These are phyloP conservation scores for Conus ventricosus DNA, from an alignment of 1,140 invertebrate species.

Conservation along the genomic window DNA sequence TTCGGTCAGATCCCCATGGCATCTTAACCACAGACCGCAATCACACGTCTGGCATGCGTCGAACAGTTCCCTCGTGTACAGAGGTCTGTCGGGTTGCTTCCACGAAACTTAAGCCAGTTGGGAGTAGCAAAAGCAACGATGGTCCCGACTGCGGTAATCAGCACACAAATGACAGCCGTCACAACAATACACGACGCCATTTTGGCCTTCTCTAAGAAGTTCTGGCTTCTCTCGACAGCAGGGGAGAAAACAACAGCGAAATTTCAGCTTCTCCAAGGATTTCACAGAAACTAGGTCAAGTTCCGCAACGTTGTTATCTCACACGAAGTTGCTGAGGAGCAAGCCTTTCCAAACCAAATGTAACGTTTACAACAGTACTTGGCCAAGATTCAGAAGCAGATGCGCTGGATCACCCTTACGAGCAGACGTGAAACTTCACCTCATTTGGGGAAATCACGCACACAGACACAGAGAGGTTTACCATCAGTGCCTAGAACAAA, in stretches of 20 bases:
- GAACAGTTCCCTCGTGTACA: background rate
- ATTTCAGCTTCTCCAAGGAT: background rate
- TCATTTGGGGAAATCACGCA: background rate
- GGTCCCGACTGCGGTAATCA: conserved; percentile 66
- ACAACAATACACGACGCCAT: conserved; percentile 68
- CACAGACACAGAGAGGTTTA: background rate
- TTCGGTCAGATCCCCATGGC: conserved; percentile 43
- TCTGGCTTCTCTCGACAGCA: background rate
- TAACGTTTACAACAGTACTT: background rate
- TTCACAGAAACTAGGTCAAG: background rate
- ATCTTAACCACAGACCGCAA: conserved; percentile 67
- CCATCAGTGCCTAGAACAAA: background rate
- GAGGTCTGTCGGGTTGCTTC: conserved; percentile 10
- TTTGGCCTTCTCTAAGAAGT: background rate
- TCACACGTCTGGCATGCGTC: conserved; percentile 59
- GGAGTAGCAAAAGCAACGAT: conserved; percentile 70
- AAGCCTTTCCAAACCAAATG: background rate
- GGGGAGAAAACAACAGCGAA: background rate
- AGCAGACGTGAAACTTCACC: background rate
- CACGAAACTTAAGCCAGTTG: conserved; percentile 64
- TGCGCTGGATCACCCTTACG: background rate
- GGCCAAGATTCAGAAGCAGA: background rate
- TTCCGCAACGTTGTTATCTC: background rate
- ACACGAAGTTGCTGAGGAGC: background rate
- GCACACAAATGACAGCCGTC: conserved; percentile 67